Percentiles rank a stretch among this genome's conserved stretches.
Evolutionary conservation across 2,797 vertebrate genomes (phyloP).

Genomic region (Dallia pectoralis): DNA sequence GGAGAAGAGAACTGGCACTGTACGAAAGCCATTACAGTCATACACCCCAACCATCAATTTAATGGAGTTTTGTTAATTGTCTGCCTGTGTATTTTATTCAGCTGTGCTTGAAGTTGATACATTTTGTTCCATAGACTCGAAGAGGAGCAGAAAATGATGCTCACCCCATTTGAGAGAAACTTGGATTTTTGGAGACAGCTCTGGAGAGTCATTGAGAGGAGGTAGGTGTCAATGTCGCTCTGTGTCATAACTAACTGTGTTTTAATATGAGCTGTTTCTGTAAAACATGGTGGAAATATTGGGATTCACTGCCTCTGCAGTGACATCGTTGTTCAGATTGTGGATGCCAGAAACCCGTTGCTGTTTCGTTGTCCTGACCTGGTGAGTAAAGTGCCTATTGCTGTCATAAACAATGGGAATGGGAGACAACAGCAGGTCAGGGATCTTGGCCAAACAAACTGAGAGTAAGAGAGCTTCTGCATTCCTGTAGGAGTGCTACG

Average conservation of each 20-base stretch:
- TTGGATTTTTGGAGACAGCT: constrained; percentile 98
- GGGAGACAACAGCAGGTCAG: neutral
- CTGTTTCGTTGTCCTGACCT: constrained; percentile 93
- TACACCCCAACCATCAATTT: neutral
- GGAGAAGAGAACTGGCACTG: constrained; percentile 89
- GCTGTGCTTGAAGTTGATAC: neutral
- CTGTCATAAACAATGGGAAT: neutral
- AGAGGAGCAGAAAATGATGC: constrained; percentile 90
- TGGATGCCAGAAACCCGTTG: constrained; percentile 93
- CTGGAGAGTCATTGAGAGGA: constrained; percentile 98
- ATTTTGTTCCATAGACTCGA: constrained; percentile 77
- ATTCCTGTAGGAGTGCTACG: constrained; percentile 83
- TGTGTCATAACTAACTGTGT: neutral
- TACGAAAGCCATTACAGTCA: constrained; percentile 56
- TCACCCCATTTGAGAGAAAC: constrained; percentile 96
- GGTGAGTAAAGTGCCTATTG: constrained; percentile 70
- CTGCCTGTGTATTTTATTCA: neutral
- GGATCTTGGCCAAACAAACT: neutral
- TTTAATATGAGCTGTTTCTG: neutral
- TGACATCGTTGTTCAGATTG: constrained; percentile 93
- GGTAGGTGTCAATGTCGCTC: constrained; percentile 65
- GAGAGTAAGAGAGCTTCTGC: neutral
- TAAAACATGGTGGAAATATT: neutral
- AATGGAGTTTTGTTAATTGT: neutral
- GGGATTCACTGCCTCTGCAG: constrained; percentile 60